These are phyloP conservation scores for Drosophila kokeensis DNA, from an alignment of 2,888 invertebrate genomes.

Conservation along the genomic window DNA sequence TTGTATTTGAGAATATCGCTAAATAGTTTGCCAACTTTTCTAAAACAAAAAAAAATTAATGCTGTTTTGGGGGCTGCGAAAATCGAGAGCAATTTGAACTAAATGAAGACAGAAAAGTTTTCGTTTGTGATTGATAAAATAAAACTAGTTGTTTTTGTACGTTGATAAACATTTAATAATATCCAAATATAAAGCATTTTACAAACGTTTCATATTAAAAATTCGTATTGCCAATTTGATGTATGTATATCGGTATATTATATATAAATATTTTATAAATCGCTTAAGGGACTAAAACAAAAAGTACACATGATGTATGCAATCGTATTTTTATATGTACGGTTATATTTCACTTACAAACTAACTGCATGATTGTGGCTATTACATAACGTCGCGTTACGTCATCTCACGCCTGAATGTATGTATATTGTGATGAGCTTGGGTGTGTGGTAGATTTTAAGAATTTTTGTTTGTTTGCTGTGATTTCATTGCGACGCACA, in stretches of 20 bases:
- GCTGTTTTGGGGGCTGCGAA: neutral
- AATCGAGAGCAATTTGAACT: neutral
- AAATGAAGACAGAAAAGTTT: neutral
- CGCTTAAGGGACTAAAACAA: slow-evolving; percentile 45
- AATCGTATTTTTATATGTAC: slow-evolving; percentile 14
- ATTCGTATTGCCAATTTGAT: slow-evolving; percentile 66
- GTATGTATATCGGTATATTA: slow-evolving; percentile 32
- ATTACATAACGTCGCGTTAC: slow-evolving; percentile 9
- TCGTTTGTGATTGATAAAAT: neutral
- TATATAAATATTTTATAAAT: slow-evolving; percentile 54
- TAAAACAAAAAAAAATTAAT: neutral
- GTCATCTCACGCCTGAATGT: slow-evolving; percentile 14
- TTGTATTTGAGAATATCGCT: neutral
- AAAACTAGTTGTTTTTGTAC: slow-evolving; percentile 16
- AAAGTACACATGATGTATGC: slow-evolving; percentile 23
- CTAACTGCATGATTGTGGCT: slow-evolving; percentile 23
- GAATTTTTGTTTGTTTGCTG: neutral
- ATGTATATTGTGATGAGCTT: slow-evolving; percentile 16
- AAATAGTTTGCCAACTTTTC: neutral
- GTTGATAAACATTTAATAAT: slow-evolving; percentile 77
- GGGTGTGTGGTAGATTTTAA: slow-evolving; percentile 9
- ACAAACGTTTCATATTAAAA: slow-evolving; percentile 66
- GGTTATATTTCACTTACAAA: slow-evolving; percentile 19
- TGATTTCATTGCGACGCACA: slow-evolving; percentile 22
- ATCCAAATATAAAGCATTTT: slow-evolving; percentile 76